Percentiles rank a stretch among this genome's conserved stretches.
phyloP scores from a whole-genome alignment of 2,888 invertebrate genomes.

The Acanthacorydalis orientalis region DNA sequence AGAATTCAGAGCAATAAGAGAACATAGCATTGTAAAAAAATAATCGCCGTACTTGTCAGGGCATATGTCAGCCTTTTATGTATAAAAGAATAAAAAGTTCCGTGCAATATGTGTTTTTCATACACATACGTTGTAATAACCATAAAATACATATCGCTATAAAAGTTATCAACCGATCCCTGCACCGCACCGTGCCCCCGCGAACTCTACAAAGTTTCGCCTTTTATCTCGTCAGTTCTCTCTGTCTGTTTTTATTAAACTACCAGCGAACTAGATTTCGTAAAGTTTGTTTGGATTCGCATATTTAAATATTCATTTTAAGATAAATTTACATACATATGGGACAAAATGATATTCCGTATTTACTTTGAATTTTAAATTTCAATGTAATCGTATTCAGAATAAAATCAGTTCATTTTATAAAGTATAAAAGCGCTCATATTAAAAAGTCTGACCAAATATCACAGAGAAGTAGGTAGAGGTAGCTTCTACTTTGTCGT shows the following conservation, averaged over 20 bases:
- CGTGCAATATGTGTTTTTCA: conserved; percentile 22
- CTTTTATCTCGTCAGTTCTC: conserved; percentile 18
- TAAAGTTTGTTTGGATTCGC: conserved; percentile 27
- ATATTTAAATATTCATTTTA: conserved; percentile 30
- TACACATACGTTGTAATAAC: conserved; percentile 23
- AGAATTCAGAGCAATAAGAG: too few relatives aligned
- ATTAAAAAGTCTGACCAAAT: too few relatives aligned
- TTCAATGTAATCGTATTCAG: conserved; percentile 29
- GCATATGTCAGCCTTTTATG: not conserved
- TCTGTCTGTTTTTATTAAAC: conserved; percentile 22
- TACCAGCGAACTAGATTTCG: conserved; percentile 22
- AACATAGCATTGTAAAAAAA: not conserved
- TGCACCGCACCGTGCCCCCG: conserved; percentile 12
- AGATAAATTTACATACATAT: conserved; percentile 29
- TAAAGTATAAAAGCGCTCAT: conserved; percentile 4
- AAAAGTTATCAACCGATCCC: not conserved
- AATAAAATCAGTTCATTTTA: conserved; percentile 30
- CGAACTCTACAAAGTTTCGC: not conserved
- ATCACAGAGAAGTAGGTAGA: too few relatives aligned
- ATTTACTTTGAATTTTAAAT: conserved; percentile 31
- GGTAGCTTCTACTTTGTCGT: too few relatives aligned
- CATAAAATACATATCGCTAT: conserved; percentile 23
- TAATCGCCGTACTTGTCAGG: not conserved
- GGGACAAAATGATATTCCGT: conserved; percentile 27
- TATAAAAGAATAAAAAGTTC: conserved; percentile 1